Base-by-base conservation (phyloP, 2,888 invertebrate genomes). In the Drosophila sordidula region DNA sequence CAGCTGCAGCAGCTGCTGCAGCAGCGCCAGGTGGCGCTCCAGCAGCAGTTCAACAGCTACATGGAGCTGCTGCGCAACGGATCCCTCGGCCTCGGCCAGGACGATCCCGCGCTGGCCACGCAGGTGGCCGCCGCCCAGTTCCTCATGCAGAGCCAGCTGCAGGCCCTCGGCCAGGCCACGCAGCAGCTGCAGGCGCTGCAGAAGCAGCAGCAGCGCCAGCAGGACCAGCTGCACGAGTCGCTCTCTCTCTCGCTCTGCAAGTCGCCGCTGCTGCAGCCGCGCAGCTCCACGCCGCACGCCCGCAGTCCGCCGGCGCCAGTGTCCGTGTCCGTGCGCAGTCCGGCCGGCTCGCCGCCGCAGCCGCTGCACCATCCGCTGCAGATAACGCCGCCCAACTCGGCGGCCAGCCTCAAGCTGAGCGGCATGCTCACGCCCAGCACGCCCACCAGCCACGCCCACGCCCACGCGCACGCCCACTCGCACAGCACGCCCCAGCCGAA, bases 161-260 rank as follows among this genome's bases (percentile, higher is more conserved):
- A 97, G 90, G 96, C 96, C 8, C 95, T 97, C 80, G 96, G 96
- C 39, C 97, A 97, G 92, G 96, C 96, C 39, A 96, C 96, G 34
- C 97, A 96, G 90, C 96, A 97, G 91, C 92, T 96, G 74, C 96
- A 97, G 88, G 96, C 96, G 78, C 93, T 97, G 65, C 96, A 97
- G 82, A 95, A 95, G 78, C 94, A 94, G 67, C 94, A 94, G 44
- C 92, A 18, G 18, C 18, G 2, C 18, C 18, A 18, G 65, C 96
- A 97, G 82, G 95, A 95, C 78, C 94, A 94, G 67, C 18, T 18
- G 26, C 26, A 29, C 29, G 90, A 90, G 39, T 36, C 85, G 3
- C 44, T 83, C 14, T 71, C 85, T 2, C 44, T 83, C n/a, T 71
- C 29, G 29, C 29, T 29, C 3, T 29, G 65, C 64, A 82, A 86